Evolutionary conservation across 2,113 vertebrate species (phyloP).

Genomic region (Camelus bactrianus): DNA sequence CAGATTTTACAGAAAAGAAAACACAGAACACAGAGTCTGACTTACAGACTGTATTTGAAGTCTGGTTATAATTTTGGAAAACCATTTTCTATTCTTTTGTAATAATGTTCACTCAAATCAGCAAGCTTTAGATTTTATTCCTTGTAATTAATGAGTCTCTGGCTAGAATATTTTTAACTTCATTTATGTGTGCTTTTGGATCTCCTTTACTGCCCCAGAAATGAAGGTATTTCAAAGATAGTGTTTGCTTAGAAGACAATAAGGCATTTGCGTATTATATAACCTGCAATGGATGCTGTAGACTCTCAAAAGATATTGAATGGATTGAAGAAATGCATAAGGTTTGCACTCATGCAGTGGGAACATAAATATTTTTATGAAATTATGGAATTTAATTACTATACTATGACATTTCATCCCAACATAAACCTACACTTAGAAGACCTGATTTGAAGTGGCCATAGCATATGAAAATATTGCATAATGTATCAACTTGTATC

Average conservation of each 20-base stretch:
- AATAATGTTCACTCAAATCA: neutral
- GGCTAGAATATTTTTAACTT: neutral
- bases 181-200: neutral
- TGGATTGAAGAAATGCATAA: neutral
- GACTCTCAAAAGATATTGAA: neutral
- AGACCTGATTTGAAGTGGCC: neutral
- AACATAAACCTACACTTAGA: neutral
- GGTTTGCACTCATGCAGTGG: neutral
- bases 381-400: slow-evolving; percentile 4
- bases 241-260: neutral
- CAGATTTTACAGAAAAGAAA: neutral
- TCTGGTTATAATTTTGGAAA: slow-evolving; percentile 28
- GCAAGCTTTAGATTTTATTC: neutral
- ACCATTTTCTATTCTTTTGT: neutral
- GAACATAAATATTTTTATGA: neutral
- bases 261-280: neutral
- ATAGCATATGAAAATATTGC: neutral
- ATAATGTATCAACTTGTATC: neutral
- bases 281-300: neutral
- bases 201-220: neutral
- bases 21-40: neutral
- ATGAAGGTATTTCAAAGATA: neutral
- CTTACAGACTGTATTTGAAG: neutral
- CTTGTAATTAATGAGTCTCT: neutral
- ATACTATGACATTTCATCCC: neutral